Evolutionary conservation across 2,113 vertebrate genomes (phyloP).

Genomic region (Pantherophis guttatus): DNA sequence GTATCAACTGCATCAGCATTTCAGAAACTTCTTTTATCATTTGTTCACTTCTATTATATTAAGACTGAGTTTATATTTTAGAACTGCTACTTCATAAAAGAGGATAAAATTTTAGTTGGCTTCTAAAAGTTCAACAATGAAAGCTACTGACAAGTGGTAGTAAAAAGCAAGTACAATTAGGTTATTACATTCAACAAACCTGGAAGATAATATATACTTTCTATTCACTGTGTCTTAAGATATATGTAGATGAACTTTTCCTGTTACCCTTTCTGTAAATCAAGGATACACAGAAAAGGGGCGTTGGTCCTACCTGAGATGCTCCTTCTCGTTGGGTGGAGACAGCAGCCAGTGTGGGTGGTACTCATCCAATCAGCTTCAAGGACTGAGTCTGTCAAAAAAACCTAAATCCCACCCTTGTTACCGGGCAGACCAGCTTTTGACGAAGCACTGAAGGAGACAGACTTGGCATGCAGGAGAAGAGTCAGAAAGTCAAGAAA

Average conservation of each 20-base stretch:
- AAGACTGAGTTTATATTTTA: background rate
- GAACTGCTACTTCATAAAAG: background rate
- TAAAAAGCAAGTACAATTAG: background rate
- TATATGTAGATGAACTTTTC: background rate
- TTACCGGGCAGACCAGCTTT: too few relatives aligned
- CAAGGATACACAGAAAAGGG: background rate
- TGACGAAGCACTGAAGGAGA: too few relatives aligned
- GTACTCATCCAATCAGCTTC: too few relatives aligned
- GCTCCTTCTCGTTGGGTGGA: too few relatives aligned
- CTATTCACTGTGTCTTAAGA: background rate
- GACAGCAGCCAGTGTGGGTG: too few relatives aligned
- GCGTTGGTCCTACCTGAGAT: too few relatives aligned
- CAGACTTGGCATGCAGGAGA: too few relatives aligned
- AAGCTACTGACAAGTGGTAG: background rate
- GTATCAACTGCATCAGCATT: background rate
- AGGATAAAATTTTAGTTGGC: background rate
- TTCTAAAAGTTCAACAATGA: background rate
- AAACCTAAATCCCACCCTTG: too few relatives aligned
- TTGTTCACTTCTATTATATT: background rate
- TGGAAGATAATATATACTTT: background rate
- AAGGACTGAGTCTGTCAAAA: too few relatives aligned
- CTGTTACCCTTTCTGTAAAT: background rate
- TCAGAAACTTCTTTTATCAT: background rate
- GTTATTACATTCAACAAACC: background rate
- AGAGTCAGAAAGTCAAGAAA: too few relatives aligned